Base-by-base conservation (phyloP, 2,113 vertebrate genomes). In the Ictalurus punctatus region DNA sequence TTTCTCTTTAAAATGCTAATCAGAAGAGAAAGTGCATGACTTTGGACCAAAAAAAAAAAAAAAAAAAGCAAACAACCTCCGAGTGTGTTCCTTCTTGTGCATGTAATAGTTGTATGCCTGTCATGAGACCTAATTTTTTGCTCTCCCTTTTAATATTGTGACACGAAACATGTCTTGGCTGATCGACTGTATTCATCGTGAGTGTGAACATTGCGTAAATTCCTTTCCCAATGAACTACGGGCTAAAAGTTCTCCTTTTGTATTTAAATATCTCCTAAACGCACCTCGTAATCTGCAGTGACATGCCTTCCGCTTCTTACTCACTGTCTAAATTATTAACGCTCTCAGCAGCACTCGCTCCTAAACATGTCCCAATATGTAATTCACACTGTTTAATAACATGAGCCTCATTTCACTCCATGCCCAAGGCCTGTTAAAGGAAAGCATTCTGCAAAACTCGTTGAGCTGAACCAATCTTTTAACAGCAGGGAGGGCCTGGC, bases 361-460 rank as follows among this genome's bases (percentile, higher is more conserved):
- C 25, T 9, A 58, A 86, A 76, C 71, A 48, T 86, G 74, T 59
- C 61, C 34, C 34, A 27, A 25, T 73, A 85, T 85, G 34, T 56
- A 85, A 73, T 56, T 54, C 83, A 69, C 83, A 54, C 40, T 6
- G 13, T 58, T 48, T 73, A 19, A 19, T 76, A 78, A 61, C 16
- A 37, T 0, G 34, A 81, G 2, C 61, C 40, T 61, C 27, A 34
- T 63, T 80, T 65, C 40, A 2, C 37, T 52, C 40, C 16, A 16
- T 63, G 37, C 37, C 27, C 21, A 30, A 13, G 23, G 19, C 30
- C 37, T 9, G 25, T 27, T n/a, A 63, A 44, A 78, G 73, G 19
- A 69, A 67, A 85, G 12, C 19, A 13, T 1, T 19, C 82, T 63
- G 23, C 12, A 44, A 63, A 63, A 1, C 48, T 56, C 14, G 2